Conservation (phyloP, 2,797 vertebrate genomes). For the Micrastur ruficollis region DNA sequence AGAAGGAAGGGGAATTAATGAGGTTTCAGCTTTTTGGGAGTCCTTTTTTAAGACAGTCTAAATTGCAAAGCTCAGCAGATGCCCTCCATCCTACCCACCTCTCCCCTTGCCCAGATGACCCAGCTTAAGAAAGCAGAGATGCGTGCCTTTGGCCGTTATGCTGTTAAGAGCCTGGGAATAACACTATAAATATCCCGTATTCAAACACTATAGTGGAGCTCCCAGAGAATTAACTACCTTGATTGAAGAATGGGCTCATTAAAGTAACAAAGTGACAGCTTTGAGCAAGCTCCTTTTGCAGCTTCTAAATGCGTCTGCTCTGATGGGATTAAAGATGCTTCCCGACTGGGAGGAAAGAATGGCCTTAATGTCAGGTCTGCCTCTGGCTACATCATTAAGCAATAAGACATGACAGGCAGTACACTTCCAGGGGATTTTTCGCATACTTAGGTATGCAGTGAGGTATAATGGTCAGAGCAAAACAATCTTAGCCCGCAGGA, state of each 20-base stretch:
- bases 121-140: not conserved
- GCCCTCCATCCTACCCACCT: not conserved
- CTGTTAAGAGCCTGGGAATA: not conserved
- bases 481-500: not conserved
- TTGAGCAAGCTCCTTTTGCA: not conserved
- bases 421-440: not conserved
- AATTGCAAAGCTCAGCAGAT: not conserved
- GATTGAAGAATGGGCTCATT: conserved; percentile 46
- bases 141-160: not conserved
- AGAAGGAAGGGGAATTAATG: not conserved
- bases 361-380: conserved; percentile 19
- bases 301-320: conserved; percentile 19
- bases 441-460: not conserved
- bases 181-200: conserved; percentile 12
- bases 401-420: conserved; percentile 15
- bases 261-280: conserved; percentile 34
- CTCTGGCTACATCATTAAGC: conserved; percentile 44
- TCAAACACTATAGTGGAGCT: not conserved
- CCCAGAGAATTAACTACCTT: conserved; percentile 4
- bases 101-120: not conserved
- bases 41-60: not conserved
- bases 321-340: conserved; percentile 36
- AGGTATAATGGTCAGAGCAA: not conserved
- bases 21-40: not conserved
- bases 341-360: not conserved